Conservation (phyloP, 2,888 invertebrate genomes). For the Diaphora mendica region DNA sequence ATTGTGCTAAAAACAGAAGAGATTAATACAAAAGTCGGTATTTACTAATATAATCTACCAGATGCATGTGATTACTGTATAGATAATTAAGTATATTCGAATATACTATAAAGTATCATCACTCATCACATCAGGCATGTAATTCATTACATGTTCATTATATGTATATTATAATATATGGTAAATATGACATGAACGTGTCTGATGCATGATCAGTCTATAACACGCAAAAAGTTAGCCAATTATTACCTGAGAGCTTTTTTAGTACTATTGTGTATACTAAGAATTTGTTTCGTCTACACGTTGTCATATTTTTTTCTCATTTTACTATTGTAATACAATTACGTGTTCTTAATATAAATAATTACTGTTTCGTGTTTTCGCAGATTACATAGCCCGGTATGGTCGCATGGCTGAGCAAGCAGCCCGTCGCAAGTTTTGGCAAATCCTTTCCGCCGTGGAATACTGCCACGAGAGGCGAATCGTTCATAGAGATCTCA, state of each 20-base stretch:
- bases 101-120: too few relatives aligned
- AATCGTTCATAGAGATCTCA: conserved; percentile 98
- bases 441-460: conserved; percentile 98
- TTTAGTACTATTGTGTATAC: too few relatives aligned
- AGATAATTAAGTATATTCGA: too few relatives aligned
- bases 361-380: conserved; percentile 31
- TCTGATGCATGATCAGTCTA: background rate
- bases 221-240: background rate
- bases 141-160: background rate
- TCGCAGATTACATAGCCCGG: conserved; percentile 95
- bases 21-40: too few relatives aligned
- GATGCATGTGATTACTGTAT: too few relatives aligned
- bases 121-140: too few relatives aligned
- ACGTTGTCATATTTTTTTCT: too few relatives aligned
- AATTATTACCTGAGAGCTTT: too few relatives aligned
- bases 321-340: too few relatives aligned
- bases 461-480: conserved; percentile 98
- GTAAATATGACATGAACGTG: background rate
- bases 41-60: too few relatives aligned
- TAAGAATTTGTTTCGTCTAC: background rate
- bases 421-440: conserved; percentile 96
- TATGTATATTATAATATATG: too few relatives aligned
- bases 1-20: too few relatives aligned
- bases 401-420: conserved; percentile 97
- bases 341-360: background rate